A percentile compares a stretch with the other conserved stretches of the same genome.
Evolutionary conservation across 2,797 vertebrate genomes (phyloP).

Genomic region (Holocentrus rufus): DNA sequence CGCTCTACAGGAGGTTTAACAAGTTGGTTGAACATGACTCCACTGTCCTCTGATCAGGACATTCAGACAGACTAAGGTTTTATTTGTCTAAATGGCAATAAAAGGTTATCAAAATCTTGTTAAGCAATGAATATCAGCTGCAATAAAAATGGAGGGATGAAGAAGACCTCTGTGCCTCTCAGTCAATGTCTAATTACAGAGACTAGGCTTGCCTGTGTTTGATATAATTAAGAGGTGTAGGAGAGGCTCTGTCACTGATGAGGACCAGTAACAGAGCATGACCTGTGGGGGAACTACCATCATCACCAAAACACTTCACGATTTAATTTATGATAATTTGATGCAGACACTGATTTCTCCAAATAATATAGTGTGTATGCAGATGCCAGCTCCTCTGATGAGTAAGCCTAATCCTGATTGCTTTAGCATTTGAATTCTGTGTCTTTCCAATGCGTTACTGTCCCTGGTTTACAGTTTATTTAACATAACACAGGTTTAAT

Average conservation of each 20-base stretch:
- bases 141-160: conserved; percentile 47
- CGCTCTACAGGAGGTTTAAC: conserved; percentile 17
- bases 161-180: conserved; percentile 50
- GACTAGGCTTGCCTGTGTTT: conserved; percentile 59
- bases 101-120: conserved; percentile 59
- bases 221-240: conserved; percentile 65
- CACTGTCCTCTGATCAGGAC: conserved; percentile 25
- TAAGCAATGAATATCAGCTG: conserved; percentile 61
- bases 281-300: conserved; percentile 53
- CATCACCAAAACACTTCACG: conserved; percentile 56
- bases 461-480: conserved; percentile 6
- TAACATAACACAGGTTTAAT: not conserved
- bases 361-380: conserved; percentile 26
- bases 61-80: conserved; percentile 21
- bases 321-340: conserved; percentile 42
- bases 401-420: not conserved
- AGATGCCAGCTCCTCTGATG: conserved; percentile 27
- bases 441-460: not conserved
- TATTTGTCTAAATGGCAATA: conserved; percentile 55
- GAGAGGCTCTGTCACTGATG: conserved; percentile 55
- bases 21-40: not conserved
- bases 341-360: conserved; percentile 40
- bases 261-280: conserved; percentile 58
- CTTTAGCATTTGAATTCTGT: not conserved
- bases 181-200: conserved; percentile 65